Percentiles rank a stretch among this genome's conserved stretches.
Conservation (phyloP, 1,140 invertebrate species). For the Trichonephila inaurata region DNA sequence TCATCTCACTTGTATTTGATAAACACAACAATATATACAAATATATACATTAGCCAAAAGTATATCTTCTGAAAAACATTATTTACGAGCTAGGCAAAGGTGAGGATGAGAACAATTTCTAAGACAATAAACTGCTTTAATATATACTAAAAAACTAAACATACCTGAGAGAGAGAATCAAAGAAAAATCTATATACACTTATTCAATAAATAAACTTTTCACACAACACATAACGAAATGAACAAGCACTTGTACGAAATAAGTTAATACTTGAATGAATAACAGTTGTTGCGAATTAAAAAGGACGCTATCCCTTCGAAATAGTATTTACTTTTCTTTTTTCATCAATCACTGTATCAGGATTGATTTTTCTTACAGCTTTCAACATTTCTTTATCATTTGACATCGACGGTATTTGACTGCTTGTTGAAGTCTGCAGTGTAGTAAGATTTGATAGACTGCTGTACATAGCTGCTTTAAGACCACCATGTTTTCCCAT, state of each 20-base stretch:
- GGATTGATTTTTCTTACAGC: slow-evolving; percentile 65
- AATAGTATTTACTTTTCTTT: background rate
- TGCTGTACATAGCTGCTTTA: slow-evolving; percentile 54
- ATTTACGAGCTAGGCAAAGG: too few species aligned
- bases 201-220: background rate
- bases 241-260: background rate
- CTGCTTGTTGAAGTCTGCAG: background rate
- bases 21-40: too few species aligned
- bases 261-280: background rate
- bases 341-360: background rate
- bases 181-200: background rate
- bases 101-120: too few species aligned
- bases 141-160: background rate
- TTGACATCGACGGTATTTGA: background rate
- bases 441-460: slow-evolving; percentile 53
- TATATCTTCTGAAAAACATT: too few species aligned
- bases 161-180: background rate
- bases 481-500: slow-evolving; percentile 54
- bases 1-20: too few species aligned
- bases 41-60: too few species aligned
- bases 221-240: background rate
- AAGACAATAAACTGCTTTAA: too few species aligned
- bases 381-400: slow-evolving; percentile 48
- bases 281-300: background rate
- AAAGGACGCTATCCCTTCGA: background rate